A percentile compares a stretch with the other conserved stretches of the same genome.
Conservation (phyloP, 2,113 vertebrate species). For the Catharus minimus region DNA sequence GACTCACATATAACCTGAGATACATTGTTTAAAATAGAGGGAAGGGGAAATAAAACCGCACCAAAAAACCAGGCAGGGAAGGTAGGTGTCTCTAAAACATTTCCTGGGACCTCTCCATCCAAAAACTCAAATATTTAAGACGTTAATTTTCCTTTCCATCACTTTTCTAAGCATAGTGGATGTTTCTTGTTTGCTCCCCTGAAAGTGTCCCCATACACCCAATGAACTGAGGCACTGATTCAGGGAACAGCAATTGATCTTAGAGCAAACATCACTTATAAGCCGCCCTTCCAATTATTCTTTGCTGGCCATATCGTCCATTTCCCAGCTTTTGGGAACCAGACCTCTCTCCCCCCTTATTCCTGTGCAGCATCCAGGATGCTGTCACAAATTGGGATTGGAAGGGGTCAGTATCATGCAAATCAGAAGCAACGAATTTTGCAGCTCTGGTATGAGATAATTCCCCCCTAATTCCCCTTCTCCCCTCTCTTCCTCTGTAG, state of each 20-base stretch:
- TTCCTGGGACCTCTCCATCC: not conserved
- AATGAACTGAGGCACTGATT: not conserved
- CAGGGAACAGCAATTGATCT: not conserved
- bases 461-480: not conserved
- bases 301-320: not conserved
- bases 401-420: not conserved
- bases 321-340: not conserved
- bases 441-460: not conserved
- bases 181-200: not conserved
- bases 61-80: not conserved
- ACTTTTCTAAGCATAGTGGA: not conserved
- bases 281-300: not conserved
- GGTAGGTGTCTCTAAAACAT: not conserved
- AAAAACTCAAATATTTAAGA: not conserved
- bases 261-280: not conserved
- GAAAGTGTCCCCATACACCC: not conserved
- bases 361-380: not conserved
- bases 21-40: not conserved
- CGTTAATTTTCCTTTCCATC: not conserved
- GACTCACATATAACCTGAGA: not conserved
- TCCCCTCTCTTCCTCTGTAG: not conserved
- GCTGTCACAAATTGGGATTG: not conserved
- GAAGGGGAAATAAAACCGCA: rapidly evolving
- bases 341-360: not conserved
- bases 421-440: not conserved